Evolutionary conservation across 2,113 vertebrate genomes (phyloP).

Genomic region (Sceloporus undulatus): DNA sequence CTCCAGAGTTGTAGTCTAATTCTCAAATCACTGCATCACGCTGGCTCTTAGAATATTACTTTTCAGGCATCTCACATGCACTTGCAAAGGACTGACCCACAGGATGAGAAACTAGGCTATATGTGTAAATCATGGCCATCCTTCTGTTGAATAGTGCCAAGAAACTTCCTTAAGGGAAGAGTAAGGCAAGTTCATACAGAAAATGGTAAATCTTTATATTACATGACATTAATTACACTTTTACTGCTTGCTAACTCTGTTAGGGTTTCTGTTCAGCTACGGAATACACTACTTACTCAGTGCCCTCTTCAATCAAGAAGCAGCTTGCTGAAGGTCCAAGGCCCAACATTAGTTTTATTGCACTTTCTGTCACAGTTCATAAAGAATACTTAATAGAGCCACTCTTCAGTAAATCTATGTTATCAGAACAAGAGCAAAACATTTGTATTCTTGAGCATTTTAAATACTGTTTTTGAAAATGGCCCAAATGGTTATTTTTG

Average conservation of each 20-base stretch:
- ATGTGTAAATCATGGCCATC: not conserved
- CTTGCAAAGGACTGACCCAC: too few species aligned
- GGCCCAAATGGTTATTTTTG: not conserved
- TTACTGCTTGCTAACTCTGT: constrained; percentile 56
- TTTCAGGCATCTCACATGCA: not conserved
- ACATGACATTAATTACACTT: constrained; percentile 65
- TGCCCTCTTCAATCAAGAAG: constrained; percentile 48
- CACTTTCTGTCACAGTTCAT: constrained; percentile 48
- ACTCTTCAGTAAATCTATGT: constrained; percentile 17
- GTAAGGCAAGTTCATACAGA: constrained; percentile 52
- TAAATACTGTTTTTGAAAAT: constrained; percentile 22
- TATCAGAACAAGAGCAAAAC: constrained; percentile 32
- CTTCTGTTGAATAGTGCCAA: not conserved
- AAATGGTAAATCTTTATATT: constrained; percentile 67
- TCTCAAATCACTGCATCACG: too few species aligned
- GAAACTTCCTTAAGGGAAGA: constrained; percentile 48
- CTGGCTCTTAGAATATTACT: not conserved
- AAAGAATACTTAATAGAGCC: constrained; percentile 47
- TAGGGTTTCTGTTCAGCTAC: constrained; percentile 32
- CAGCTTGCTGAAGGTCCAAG: constrained; percentile 44
- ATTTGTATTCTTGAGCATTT: not conserved
- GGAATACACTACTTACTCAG: constrained; percentile 48
- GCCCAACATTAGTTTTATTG: constrained; percentile 32
- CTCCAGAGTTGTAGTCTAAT: too few species aligned
- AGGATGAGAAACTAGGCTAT: not conserved